These are phyloP conservation scores for Heliothis subflexa DNA, from an alignment of 1,140 invertebrate species.

Conservation along the genomic window DNA sequence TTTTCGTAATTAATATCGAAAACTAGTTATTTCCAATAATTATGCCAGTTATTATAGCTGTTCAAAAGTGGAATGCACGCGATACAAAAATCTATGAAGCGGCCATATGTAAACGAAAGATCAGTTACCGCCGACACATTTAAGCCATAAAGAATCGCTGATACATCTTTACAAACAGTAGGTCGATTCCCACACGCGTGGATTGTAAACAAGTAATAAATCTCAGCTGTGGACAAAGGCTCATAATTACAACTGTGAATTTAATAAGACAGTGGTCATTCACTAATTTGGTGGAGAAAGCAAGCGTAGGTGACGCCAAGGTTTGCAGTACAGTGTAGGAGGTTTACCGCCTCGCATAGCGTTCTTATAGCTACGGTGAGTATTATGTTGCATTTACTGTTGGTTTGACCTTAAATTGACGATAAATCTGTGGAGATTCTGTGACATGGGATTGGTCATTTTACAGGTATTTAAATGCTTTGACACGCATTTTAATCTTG, in stretches of 20 bases:
- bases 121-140: neutral
- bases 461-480: too few species aligned
- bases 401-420: neutral
- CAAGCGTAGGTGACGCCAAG: constrained; percentile 21
- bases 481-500: too few species aligned
- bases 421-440: too few species aligned
- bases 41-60: neutral
- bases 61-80: neutral
- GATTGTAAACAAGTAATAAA: constrained; percentile 31
- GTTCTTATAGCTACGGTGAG: neutral
- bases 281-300: constrained; percentile 27
- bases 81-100: neutral
- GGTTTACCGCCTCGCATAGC: neutral
- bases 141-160: neutral
- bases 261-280: neutral
- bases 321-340: constrained; percentile 8
- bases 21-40: neutral
- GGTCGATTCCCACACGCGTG: neutral
- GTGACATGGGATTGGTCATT: too few species aligned
- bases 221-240: constrained; percentile 1
- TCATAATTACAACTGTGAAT: constrained; percentile 13
- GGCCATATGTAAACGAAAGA: neutral
- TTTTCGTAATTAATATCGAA: neutral
- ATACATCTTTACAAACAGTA: neutral
- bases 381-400: neutral